Evolutionary conservation across 2,797 vertebrate species (phyloP), one percentile per base, ranked within the genome.

Genomic region (Ispidina picta): DNA sequence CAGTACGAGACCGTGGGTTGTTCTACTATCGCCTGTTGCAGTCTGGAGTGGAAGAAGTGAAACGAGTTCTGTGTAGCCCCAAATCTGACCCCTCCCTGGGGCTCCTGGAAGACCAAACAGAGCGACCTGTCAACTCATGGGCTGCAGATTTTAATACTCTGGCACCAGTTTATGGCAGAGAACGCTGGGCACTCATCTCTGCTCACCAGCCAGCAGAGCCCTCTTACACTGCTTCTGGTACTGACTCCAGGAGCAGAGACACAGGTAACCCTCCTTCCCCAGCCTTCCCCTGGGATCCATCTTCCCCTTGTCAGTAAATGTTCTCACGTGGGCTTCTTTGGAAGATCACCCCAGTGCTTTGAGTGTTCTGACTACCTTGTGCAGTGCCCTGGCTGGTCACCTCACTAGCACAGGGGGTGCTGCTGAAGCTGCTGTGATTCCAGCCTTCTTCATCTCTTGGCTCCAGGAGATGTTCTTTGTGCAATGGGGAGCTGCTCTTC

Each of bases 11-110:
- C 96, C 98, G 98, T 29, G 98, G 98, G 0, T 95, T 99, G n/a
- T 98, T 99, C 93, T 99, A 98, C 96, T 99, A 99, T 84, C 98
- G 98, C 81, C 98, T 99, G 52, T 96, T 99, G 95, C 98, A 98
- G 74, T 91, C 97, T 55, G 98, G 99, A 35, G 95, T 98, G 52
- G 98, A 98, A 41, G 97, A 98, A 56, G 98, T 97, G 10, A 97
- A 96, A 22, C 94, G 78, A 28, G 96, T 99, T 55, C 95, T 99
- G 37, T 98, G 98, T 35, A 98, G 98, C 82, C 98, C 98, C 25
- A 98, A 98, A 92, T 99, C 98, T 10, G 99, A 99, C 96, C 98
- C 98, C 5, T 98, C 98, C 46, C 95, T 99, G 68, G 98, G 98
- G 18, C 98, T 99, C 52, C 96, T 99, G 95, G 98, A 98, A 43